Evolutionary conservation across 1,140 invertebrate species (phyloP).

Genomic region (Pseudomyrmex gracilis): DNA sequence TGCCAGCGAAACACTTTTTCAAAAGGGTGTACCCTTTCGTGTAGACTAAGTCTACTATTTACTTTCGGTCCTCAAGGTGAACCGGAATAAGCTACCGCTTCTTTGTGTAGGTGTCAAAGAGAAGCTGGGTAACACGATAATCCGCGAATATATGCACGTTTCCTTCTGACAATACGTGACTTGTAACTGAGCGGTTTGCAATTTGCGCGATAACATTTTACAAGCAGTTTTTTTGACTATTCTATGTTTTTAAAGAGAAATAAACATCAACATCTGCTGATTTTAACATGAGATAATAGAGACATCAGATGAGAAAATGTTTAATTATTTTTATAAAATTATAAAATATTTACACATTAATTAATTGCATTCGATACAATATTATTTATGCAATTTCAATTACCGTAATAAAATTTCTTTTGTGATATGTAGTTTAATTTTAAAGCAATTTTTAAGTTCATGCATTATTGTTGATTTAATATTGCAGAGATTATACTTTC

Average conservation of each 20-base stretch:
- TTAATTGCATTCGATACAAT: background rate
- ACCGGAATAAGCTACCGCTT: slow-evolving; percentile 74
- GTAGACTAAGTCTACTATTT: slow-evolving; percentile 57
- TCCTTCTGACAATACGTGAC: slow-evolving; percentile 44
- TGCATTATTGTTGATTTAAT: background rate
- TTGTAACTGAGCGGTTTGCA: slow-evolving; percentile 17
- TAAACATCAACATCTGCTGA: slow-evolving; percentile 1
- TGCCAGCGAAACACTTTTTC: slow-evolving; percentile 70
- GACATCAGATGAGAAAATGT: background rate
- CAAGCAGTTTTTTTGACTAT: slow-evolving; percentile 14
- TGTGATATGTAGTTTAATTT: background rate
- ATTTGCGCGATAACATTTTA: slow-evolving; percentile 45
- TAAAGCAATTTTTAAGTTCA: slow-evolving; percentile 6
- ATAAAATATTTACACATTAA: background rate
- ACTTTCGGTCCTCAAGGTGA: slow-evolving; percentile 79
- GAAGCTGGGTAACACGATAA: slow-evolving; percentile 69
- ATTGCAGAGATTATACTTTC: slow-evolving; percentile 16
- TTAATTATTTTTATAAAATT: background rate
- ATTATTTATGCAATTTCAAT: slow-evolving; percentile 1
- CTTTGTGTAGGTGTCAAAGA: slow-evolving; percentile 77
- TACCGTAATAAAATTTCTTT: background rate
- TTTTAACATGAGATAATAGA: background rate
- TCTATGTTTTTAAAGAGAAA: background rate
- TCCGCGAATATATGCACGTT: slow-evolving; percentile 9
- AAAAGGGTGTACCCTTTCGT: slow-evolving; percentile 74